These are phyloP conservation scores for Cryptocephalus moraei DNA, from an alignment of 2,888 invertebrate species.

Conservation along the genomic window DNA sequence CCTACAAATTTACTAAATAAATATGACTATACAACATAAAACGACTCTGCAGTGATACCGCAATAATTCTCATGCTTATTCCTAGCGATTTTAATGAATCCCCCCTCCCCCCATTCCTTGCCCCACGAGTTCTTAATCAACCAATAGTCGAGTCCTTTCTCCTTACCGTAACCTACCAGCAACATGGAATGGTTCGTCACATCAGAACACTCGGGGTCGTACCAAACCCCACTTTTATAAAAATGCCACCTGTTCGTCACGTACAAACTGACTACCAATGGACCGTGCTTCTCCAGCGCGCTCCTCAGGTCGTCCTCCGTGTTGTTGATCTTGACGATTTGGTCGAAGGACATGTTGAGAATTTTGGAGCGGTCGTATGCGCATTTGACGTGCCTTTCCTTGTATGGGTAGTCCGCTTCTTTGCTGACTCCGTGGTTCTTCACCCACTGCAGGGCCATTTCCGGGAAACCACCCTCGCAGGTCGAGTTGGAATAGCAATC, in stretches of 20 bases:
- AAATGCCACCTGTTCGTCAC: slow-evolving; percentile 8
- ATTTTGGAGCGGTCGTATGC: not conserved
- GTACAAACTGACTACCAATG: slow-evolving; percentile 6
- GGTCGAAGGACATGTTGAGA: slow-evolving; percentile 4
- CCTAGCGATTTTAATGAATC: slow-evolving; percentile 12
- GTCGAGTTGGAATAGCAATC: slow-evolving; percentile 19
- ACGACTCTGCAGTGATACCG: slow-evolving; percentile 4
- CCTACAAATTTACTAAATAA: not conserved
- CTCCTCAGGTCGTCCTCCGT: slow-evolving; percentile 5
- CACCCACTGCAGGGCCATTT: slow-evolving; percentile 5
- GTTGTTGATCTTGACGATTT: not conserved
- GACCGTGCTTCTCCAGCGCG: slow-evolving; percentile 6
- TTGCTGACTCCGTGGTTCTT: slow-evolving; percentile 7
- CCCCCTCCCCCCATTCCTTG: slow-evolving; percentile 15
- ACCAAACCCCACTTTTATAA: slow-evolving; percentile 11
- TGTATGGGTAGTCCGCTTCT: slow-evolving; percentile 10
- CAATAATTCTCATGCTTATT: slow-evolving; percentile 9
- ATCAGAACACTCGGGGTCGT: slow-evolving; percentile 7
- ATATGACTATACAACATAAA: slow-evolving; percentile 3
- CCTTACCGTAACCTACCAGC: slow-evolving; percentile 10
- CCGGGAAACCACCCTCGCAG: slow-evolving; percentile 9
- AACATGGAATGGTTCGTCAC: slow-evolving; percentile 7
- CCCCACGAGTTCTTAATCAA: slow-evolving; percentile 56
- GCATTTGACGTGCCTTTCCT: slow-evolving; percentile 6
- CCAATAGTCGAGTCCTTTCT: slow-evolving; percentile 34